Evolutionary conservation across 2,113 vertebrate genomes (phyloP).

Genomic region (Nematolebias whitei): DNA sequence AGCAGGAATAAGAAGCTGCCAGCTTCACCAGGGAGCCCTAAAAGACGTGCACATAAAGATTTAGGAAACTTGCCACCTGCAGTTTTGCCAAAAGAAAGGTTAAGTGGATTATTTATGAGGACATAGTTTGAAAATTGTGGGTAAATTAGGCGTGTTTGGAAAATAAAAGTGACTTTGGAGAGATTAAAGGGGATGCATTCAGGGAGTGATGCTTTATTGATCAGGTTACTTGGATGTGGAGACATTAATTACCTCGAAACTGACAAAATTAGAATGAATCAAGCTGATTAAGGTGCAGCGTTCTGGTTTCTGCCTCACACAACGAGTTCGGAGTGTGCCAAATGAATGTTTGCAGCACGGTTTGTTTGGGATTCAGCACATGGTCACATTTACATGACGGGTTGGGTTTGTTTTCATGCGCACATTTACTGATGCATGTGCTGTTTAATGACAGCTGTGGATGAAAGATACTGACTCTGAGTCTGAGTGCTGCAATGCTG

Average conservation of each 20-base stretch:
- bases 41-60: slow-evolving; percentile 57
- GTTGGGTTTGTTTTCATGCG: slow-evolving; percentile 30
- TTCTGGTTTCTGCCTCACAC: slow-evolving; percentile 35
- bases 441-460: slow-evolving; percentile 24
- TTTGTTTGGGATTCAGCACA: slow-evolving; percentile 29
- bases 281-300: slow-evolving; percentile 44
- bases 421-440: slow-evolving; percentile 42
- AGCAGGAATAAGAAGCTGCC: slow-evolving; percentile 29
- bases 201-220: slow-evolving; percentile 49
- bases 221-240: slow-evolving; percentile 41
- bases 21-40: slow-evolving; percentile 22
- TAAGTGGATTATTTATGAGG: slow-evolving; percentile 52
- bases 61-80: slow-evolving; percentile 26
- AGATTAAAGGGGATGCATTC: slow-evolving; percentile 22
- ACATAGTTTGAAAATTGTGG: slow-evolving; percentile 29
- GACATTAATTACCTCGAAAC: slow-evolving; percentile 42
- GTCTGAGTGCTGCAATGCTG: slow-evolving; percentile 48
- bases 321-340: not conserved
- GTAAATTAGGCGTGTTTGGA: slow-evolving; percentile 43
- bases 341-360: slow-evolving; percentile 4
- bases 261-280: slow-evolving; percentile 55
- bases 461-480: not conserved
- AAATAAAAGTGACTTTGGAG: slow-evolving; percentile 37
- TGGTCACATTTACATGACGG: slow-evolving; percentile 42
- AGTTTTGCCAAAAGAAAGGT: slow-evolving; percentile 36